Evolutionary conservation across 2,888 invertebrate species (phyloP), one percentile per base, ranked within the genome.

Genomic region (Diabrotica balteata): DNA sequence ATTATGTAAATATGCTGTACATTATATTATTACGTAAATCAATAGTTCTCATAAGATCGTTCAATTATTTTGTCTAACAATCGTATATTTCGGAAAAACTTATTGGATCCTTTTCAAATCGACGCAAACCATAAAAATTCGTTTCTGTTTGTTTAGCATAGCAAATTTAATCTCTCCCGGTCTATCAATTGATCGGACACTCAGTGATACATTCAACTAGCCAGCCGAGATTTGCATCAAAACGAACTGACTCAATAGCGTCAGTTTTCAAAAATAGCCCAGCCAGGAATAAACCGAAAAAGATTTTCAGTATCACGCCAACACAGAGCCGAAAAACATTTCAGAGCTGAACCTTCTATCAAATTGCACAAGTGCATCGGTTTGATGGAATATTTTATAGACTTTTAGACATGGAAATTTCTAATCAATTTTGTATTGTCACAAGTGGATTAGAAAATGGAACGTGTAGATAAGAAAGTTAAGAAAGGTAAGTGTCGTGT

Each of bases 211-310:
- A 57, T 58, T 63, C 42, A 49, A 57, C 53, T 53, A 59, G 63
- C 71, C 68, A 70, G 71, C 71, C 72, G 66, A 70, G 72, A 76
- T 80, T 78, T 75, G 79, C 79, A 75, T 76, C 63, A 55, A 55
- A 45, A 44, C 55, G 55, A 55, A 55, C 45, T 45, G 73, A 32
- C 32, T 32, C 32, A 74, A 69, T 54, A 67, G 74, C 80, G 80
- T 81, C 80, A 81, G 74, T 78, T 78, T 77, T 77, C 78, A 74
- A 76, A 81, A 81, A 81, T 80, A 81, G 78, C 71, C 72, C 71
- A 71, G 71, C 78, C 78, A 75, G 73, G 78, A 79, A 79, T 79
- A 79, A 76, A 61, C 63, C 64, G 74, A 75, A 75, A 75, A 76
- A 75, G 11, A 75, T 75, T 74, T 74, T 76, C 77, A 78, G 80